Base-by-base conservation (phyloP, 2,113 vertebrate genomes). In the Plecotus auritus region DNA sequence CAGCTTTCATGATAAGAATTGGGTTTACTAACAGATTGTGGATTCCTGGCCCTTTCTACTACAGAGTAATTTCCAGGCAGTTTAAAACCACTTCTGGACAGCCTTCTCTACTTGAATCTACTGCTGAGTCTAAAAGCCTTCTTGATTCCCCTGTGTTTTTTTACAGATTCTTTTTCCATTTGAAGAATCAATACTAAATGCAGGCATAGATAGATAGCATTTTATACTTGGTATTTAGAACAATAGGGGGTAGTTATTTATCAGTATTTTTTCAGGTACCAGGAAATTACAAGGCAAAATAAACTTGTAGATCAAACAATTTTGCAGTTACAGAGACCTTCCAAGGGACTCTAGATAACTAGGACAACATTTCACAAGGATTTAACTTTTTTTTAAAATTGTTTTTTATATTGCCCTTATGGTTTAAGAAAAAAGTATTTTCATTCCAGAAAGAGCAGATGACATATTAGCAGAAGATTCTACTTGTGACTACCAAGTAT, bases 161-260 rank as follows among this genome's bases (percentile, higher is more conserved):
- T 88, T 93, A 95, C 67, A 67, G 16, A 90, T 90, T 96, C 67
- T 76, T 96, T 95, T 94, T 96, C 92, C 90, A 92, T 89, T 74
- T 97, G 88, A 96, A 89, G 92, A 96, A 97, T 97, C 97, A 51
- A 95, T 97, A 96, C 0, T 5, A 97, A 98, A 98, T 1, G 14
- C 42, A 88, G 83, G 90, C 66, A 92, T 66, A 98, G 97, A 78
- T 69, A 97, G 96, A 81, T 0, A 9, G 28, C 37, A 45, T 93
- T 97, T 98, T 90, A 83, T 82, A 83, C 35, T 95, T 89, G 40
- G 76, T n/a, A 94, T 88, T 82, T 90, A 61, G 32, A 77, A 61
- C 81, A 96, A 88, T 49, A 32, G 72, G 40, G 97, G 85, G 51
- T 66, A 54, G 0, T 81, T 78, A 92, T 92, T 88, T 97, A 86